These are phyloP conservation scores for Albula glossodonta DNA, from an alignment of 2,113 vertebrate species.

Conservation along the genomic window DNA sequence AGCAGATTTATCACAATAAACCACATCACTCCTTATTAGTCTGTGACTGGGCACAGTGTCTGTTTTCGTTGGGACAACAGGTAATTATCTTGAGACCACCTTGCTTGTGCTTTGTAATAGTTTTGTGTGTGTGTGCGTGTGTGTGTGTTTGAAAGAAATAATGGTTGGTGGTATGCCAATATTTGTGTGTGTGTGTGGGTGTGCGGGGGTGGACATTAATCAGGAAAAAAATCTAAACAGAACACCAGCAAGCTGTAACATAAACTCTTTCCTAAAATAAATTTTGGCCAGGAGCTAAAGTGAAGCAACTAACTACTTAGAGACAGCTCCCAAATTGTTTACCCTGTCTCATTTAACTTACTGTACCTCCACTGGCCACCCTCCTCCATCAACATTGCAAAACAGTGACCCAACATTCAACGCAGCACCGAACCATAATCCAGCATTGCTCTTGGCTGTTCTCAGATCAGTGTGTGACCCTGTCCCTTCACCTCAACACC, in stretches of 20 bases:
- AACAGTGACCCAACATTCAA: background rate
- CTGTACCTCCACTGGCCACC: background rate
- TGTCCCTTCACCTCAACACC: too few species aligned
- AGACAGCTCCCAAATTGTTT: background rate
- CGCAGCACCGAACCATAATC: background rate
- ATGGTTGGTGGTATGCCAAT: background rate
- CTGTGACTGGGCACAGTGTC: too few species aligned
- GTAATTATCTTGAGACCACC: too few species aligned
- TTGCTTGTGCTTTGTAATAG: too few species aligned
- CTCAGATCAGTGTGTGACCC: too few species aligned
- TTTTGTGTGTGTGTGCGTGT: background rate
- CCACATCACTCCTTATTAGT: too few species aligned
- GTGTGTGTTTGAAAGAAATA: background rate
- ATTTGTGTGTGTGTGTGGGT: background rate
- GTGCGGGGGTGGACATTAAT: background rate
- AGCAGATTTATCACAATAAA: too few species aligned
- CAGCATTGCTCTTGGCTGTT: too few species aligned
- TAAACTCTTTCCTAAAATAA: background rate
- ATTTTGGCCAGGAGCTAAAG: background rate
- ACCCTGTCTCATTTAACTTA: background rate
- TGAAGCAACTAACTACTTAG: background rate
- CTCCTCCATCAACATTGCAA: background rate
- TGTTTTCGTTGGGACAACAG: too few species aligned
- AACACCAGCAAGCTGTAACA: background rate
- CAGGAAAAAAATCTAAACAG: background rate